Evolutionary conservation across 2,113 vertebrate genomes (phyloP).

Genomic region (Notiomystis cincta): DNA sequence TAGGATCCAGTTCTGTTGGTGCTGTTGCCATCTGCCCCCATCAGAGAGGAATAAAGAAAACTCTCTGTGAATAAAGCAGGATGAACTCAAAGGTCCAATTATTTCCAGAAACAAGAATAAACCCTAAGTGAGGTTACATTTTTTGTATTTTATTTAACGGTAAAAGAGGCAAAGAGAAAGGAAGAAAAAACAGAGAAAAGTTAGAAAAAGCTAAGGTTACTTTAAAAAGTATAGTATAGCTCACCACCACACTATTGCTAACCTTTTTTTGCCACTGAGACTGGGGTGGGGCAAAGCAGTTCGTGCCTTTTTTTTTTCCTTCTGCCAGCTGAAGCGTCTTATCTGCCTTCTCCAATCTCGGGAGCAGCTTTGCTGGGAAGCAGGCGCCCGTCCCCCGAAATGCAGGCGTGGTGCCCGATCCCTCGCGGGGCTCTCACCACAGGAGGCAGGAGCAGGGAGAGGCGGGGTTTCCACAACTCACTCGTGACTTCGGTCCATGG

Average conservation of each 20-base stretch:
- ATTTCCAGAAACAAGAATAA: background rate
- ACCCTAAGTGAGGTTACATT: background rate
- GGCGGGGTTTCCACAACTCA: background rate
- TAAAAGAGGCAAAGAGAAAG: background rate
- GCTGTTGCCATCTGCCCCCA: background rate
- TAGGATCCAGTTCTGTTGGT: background rate
- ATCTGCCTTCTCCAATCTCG: accelerated
- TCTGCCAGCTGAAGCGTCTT: accelerated
- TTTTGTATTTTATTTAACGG: background rate
- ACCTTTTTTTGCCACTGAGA: background rate
- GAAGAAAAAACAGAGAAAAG: background rate
- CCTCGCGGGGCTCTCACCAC: background rate
- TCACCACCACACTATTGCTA: background rate
- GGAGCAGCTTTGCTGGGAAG: background rate
- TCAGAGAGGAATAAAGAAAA: background rate
- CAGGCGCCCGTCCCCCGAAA: accelerated
- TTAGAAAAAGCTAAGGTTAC: background rate
- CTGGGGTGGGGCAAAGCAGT: accelerated
- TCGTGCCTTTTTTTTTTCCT: background rate
- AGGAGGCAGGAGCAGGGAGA: background rate
- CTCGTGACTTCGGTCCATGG: background rate
- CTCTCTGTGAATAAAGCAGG: background rate
- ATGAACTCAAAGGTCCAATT: background rate
- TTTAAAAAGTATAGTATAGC: background rate
- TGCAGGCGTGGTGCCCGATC: accelerated